phyloP scores from a whole-genome alignment of 2,113 vertebrate genomes.

The Nycticryphes semicollaris region DNA sequence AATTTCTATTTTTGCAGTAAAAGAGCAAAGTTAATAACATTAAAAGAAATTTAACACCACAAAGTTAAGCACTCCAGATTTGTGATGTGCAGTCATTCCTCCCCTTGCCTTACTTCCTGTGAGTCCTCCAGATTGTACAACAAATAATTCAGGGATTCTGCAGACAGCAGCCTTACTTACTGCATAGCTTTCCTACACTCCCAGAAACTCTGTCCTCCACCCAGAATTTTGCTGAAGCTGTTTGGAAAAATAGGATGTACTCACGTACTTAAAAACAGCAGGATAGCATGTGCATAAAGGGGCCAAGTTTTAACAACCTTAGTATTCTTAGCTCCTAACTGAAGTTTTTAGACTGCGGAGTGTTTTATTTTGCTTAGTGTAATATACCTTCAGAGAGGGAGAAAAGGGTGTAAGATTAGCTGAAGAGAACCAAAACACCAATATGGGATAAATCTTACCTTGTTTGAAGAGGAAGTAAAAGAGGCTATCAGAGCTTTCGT shows the following conservation, averaged over 20 bases:
- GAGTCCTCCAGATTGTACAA: neutral
- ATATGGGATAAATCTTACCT: neutral
- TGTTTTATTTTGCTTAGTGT: neutral
- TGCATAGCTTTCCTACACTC: neutral
- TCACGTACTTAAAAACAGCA: neutral
- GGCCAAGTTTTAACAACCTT: neutral
- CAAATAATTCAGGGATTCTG: neutral
- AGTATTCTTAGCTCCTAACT: neutral
- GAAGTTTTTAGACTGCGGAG: neutral
- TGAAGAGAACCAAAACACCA: neutral
- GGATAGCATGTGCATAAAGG: neutral
- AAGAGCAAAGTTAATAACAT: neutral
- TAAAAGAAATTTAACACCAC: neutral
- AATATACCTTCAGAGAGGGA: neutral
- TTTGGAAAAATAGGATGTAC: neutral
- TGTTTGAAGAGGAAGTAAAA: neutral
- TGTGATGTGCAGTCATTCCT: neutral
- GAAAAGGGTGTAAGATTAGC: neutral
- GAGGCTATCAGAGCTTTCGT: neutral
- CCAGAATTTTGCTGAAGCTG: neutral
- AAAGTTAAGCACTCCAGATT: neutral
- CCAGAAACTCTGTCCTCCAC: neutral
- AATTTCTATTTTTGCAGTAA: neutral
- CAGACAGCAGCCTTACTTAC: neutral
- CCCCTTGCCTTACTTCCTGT: neutral